Percentiles rank a stretch among this genome's conserved stretches.
phyloP scores from a whole-genome alignment of 2,797 vertebrate genomes.

The Onychomys arenicola region DNA sequence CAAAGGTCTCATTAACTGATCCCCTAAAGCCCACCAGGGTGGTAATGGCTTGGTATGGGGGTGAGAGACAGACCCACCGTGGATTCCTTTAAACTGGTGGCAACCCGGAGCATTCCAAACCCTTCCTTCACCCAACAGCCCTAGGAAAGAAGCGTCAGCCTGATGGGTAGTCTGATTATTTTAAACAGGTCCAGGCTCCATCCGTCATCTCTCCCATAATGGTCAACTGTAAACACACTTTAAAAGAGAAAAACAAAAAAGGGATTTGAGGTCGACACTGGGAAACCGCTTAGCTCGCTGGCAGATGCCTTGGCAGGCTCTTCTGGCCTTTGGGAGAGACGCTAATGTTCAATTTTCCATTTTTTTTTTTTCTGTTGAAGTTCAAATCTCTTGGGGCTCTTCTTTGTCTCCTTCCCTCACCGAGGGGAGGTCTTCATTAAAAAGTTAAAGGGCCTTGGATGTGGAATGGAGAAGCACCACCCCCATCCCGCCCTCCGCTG shows the following conservation, averaged over 20 bases:
- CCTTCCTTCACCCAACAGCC: not conserved
- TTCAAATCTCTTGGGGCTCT: conserved; percentile 59
- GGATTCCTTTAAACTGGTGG: not conserved
- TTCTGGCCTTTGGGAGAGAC: conserved; percentile 38
- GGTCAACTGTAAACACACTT: conserved; percentile 80
- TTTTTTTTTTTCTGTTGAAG: conserved; percentile 55
- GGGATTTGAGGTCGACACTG: conserved; percentile 68
- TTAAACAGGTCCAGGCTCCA: conserved; percentile 63
- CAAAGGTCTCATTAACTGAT: not conserved
- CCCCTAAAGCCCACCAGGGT: not conserved
- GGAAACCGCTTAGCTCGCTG: conserved; percentile 62
- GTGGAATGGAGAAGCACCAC: not conserved
- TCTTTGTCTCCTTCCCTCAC: conserved; percentile 51
- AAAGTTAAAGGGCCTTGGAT: not conserved
- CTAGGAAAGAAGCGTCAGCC: not conserved
- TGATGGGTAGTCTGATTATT: conserved; percentile 68
- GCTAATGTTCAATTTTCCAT: conserved; percentile 27
- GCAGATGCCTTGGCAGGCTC: conserved; percentile 61
- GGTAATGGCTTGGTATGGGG: not conserved
- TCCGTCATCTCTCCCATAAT: conserved; percentile 70
- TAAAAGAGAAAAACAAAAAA: conserved; percentile 74
- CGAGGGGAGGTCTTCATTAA: not conserved
- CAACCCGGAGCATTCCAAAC: not conserved
- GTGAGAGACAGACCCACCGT: not conserved
- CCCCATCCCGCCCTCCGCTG: not conserved